These are phyloP conservation scores for Apamea monoglypha DNA, from an alignment of 2,888 invertebrate genomes.

Conservation along the genomic window DNA sequence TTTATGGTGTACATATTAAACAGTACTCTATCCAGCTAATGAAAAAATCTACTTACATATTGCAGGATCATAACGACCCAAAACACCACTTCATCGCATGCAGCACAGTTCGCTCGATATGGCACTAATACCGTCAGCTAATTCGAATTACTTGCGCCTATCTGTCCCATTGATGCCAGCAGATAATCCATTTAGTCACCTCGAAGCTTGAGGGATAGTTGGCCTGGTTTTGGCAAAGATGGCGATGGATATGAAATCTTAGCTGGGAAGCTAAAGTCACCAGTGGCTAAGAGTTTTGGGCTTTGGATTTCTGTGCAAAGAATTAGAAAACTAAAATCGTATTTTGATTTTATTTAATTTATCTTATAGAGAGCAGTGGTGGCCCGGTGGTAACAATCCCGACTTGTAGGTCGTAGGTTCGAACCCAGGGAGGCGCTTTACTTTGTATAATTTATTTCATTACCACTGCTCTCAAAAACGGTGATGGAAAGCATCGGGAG, in stretches of 20 bases:
- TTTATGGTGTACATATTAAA: too few species aligned
- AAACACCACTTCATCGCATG: not conserved
- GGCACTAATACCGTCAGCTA: not conserved
- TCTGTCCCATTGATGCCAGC: not conserved
- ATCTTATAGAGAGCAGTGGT: too few species aligned
- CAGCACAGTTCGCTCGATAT: not conserved
- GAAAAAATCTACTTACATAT: not conserved
- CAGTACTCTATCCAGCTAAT: too few species aligned
- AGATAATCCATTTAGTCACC: constrained; percentile 5
- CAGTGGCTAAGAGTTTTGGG: not conserved
- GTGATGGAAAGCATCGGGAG: too few species aligned
- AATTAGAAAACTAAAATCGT: not conserved
- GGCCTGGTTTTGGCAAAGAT: not conserved
- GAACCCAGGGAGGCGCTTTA: not conserved
- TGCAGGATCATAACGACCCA: not conserved
- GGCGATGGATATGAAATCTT: not conserved
- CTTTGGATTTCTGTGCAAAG: not conserved
- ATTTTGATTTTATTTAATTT: not conserved
- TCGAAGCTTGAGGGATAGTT: not conserved
- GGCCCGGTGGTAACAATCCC: too few species aligned
- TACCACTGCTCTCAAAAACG: too few species aligned
- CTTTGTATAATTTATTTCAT: too few species aligned
- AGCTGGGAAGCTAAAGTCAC: not conserved
- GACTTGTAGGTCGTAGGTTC: too few species aligned
- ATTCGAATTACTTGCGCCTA: constrained; percentile 4